Evolutionary conservation across 2,797 vertebrate genomes (phyloP), one percentile per base, ranked within the genome.

Genomic region (Etheostoma nigrum): DNA sequence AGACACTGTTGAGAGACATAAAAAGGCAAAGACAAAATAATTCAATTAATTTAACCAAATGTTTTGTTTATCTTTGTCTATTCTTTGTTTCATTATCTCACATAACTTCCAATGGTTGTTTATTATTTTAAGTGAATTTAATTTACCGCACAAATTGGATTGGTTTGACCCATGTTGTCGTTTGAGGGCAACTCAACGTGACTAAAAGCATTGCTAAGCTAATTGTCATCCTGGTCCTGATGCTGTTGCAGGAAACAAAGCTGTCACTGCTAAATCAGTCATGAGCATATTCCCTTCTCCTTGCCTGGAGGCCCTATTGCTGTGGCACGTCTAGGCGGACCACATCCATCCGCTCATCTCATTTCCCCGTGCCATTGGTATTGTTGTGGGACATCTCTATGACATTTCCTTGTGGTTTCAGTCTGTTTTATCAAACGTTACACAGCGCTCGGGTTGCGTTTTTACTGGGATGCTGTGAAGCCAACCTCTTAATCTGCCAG

Each of bases 1-100:
- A 6, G 94, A 97, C 74, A 98, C 98, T 99, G 93, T 67, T 59
- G 78, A 80, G 47, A 81, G 42, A 79, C 57, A 82, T 0, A 67
- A 40, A 80, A 65, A 5, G 10, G 18, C 1, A 57, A 12, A 75
- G 23, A 57, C 1, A 23, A 44, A 18, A 45, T 8, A 47, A 60
- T 75, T 23, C 55, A 73, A 62, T 67, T 21, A 27, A 4, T 23
- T 21, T 12, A 57, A 62, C 36, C 10, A 49, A 45, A 45, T 11
- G 11, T 27, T 64, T 54, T n/a, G 27, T 74, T 81, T 58, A 30
- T 52, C 54, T 44, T 40, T 60, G 61, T 23, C 19, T 64, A 10
- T 23, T 47, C 4, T 61, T 1, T 48, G 21, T 63, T 82, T 75
- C 8, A 60, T 71, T 71, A 83, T 52, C 72, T 42, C 40, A 53